Percentiles rank a stretch among this genome's conserved stretches.
Evolutionary conservation across 2,113 vertebrate species (phyloP).

Genomic region (Sapayoa aenigma): DNA sequence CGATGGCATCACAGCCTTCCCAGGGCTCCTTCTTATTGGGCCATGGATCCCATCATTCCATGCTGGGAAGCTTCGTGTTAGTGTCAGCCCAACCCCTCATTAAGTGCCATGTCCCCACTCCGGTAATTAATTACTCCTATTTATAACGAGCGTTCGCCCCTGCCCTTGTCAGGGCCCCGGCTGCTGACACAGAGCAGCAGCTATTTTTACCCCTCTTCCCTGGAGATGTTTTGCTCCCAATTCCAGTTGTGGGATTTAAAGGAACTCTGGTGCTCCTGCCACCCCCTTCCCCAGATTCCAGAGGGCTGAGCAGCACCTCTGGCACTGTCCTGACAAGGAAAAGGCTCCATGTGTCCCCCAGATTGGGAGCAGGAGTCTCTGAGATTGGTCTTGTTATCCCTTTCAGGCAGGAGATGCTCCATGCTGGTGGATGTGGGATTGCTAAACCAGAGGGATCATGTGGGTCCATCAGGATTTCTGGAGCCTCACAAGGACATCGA

Average conservation of each 20-base stretch:
- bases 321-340: background rate
- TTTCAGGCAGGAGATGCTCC: background rate
- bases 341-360: accelerated
- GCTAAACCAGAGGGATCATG: accelerated
- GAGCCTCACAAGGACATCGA: background rate
- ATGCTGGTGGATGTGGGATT: accelerated
- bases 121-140: slow-evolving; percentile 31
- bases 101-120: background rate
- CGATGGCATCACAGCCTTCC: background rate
- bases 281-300: accelerated
- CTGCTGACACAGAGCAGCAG: background rate
- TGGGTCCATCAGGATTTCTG: background rate
- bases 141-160: background rate
- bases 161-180: background rate
- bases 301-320: background rate
- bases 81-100: background rate
- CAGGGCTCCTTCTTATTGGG: background rate
- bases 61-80: background rate
- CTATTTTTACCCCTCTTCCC: slow-evolving; percentile 45
- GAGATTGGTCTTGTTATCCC: accelerated
- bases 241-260: background rate
- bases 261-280: background rate
- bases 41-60: accelerated
- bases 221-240: background rate
- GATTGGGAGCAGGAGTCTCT: too few relatives aligned